phyloP scores from a whole-genome alignment of 1,140 invertebrate genomes.

The Listronotus oregonensis region DNA sequence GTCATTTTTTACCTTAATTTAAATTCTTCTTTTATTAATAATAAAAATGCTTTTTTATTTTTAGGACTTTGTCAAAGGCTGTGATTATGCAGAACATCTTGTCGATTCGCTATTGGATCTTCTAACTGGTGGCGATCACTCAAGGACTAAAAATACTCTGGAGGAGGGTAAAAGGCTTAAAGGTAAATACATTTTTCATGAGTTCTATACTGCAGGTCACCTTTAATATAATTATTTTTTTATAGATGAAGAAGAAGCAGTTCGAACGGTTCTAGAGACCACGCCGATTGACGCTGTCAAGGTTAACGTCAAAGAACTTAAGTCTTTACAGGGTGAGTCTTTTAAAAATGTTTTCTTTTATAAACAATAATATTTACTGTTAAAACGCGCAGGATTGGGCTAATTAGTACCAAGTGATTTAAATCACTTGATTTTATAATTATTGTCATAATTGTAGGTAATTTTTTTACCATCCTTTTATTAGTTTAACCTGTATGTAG shows the following conservation, averaged over 20 bases:
- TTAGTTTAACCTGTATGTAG: too few species aligned
- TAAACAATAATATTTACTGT: conserved; percentile 8
- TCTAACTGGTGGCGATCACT: conserved; percentile 82
- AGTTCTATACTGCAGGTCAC: not conserved
- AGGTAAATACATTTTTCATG: not conserved
- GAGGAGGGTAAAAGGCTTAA: conserved; percentile 58
- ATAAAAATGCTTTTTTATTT: not conserved
- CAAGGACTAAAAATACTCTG: conserved; percentile 71
- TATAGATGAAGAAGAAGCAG: conserved; percentile 65
- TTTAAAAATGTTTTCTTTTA: conserved; percentile 1
- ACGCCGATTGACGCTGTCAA: conserved; percentile 61
- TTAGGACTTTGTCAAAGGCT: conserved; percentile 81
- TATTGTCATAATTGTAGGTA: too few species aligned
- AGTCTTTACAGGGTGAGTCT: conserved; percentile 40
- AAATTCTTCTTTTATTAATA: too few species aligned
- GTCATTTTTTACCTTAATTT: too few species aligned
- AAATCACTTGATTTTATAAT: too few species aligned
- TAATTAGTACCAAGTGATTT: too few species aligned
- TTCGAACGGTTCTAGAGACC: conserved; percentile 61
- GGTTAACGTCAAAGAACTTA: conserved; percentile 75
- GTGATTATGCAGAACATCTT: conserved; percentile 79
- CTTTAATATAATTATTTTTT: not conserved
- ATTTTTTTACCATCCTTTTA: too few species aligned
- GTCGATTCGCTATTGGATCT: conserved; percentile 85
- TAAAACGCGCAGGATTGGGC: too few species aligned